A percentile compares a stretch with the other conserved stretches of the same genome.
These are phyloP conservation scores for Smithornis capensis DNA, from an alignment of 2,113 vertebrate genomes.

Conservation along the genomic window DNA sequence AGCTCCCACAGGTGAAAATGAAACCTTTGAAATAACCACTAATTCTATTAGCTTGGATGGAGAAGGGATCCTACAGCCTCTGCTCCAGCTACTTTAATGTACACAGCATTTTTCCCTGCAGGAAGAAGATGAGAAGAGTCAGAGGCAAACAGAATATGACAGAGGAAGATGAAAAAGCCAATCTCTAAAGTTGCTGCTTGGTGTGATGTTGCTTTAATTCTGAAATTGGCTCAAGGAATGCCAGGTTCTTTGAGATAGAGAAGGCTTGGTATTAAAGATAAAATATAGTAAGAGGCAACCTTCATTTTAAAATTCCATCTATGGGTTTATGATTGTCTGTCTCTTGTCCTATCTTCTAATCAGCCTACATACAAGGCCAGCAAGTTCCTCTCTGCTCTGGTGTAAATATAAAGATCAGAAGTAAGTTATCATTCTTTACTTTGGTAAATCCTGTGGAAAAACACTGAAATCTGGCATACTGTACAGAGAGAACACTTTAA, in stretches of 20 bases:
- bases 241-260: background rate
- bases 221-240: background rate
- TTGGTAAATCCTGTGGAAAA: background rate
- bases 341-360: background rate
- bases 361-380: background rate
- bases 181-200: background rate
- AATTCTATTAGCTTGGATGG: background rate
- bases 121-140: background rate
- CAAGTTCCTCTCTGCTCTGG: background rate
- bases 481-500: background rate
- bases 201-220: background rate
- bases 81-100: background rate
- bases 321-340: background rate
- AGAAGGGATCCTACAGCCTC: background rate
- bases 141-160: background rate
- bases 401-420: background rate
- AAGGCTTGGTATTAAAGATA: background rate
- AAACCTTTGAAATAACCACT: conserved; percentile 9
- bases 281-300: background rate
- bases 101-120: background rate
- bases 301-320: background rate
- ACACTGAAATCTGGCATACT: background rate
- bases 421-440: background rate
- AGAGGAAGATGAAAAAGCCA: conserved; percentile 1
- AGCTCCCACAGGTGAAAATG: conserved; percentile 7